Percentiles rank a stretch among this genome's conserved stretches.
phyloP scores from a whole-genome alignment of 2,797 vertebrate species.

The Leucoraja ocellata region DNA sequence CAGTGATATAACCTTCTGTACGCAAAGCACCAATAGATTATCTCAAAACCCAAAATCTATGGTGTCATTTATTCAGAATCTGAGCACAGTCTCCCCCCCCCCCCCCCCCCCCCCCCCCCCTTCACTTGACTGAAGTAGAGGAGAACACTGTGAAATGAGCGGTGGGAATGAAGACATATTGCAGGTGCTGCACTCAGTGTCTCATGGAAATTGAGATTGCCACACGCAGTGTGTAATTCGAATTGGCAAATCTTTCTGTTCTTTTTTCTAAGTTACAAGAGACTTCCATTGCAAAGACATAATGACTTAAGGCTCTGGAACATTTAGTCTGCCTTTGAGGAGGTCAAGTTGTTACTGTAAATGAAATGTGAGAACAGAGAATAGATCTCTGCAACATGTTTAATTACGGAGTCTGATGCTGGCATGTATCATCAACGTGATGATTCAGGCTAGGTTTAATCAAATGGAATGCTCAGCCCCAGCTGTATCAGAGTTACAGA shows the following conservation, averaged over 20 bases:
- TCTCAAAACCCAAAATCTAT: background rate
- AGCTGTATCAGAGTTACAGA: background rate
- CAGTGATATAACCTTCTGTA: background rate
- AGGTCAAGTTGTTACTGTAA: background rate
- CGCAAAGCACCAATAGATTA: background rate
- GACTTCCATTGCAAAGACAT: background rate
- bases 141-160: background rate
- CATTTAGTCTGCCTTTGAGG: background rate
- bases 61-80: background rate
- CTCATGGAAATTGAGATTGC: background rate
- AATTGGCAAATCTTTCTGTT: background rate
- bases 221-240: background rate
- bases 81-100: background rate
- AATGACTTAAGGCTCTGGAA: background rate
- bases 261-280: background rate
- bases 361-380: background rate
- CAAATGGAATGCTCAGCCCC: background rate
- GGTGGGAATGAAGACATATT: background rate
- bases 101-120: no score
- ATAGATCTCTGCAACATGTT: background rate
- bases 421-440: background rate
- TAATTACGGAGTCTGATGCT: background rate
- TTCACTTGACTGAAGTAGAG: background rate
- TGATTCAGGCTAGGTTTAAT: background rate
- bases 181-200: background rate